A percentile compares a stretch with the other conserved stretches of the same genome.
Evolutionary conservation across 2,113 vertebrate species (phyloP).

Genomic region (Eclectus roratus): DNA sequence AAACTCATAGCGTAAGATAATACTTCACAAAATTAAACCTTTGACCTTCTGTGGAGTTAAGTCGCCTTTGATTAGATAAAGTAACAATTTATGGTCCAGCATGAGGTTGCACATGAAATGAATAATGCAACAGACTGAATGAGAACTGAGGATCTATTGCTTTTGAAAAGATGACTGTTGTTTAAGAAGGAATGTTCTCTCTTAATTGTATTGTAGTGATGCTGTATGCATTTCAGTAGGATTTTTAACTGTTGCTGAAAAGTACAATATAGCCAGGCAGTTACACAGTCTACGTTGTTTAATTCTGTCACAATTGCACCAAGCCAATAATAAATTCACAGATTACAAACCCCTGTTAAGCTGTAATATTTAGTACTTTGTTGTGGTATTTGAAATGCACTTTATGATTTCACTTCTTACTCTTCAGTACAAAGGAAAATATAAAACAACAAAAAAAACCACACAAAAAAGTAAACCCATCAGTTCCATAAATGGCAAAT

Average conservation of each 20-base stretch:
- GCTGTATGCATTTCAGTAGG: constrained; percentile 48
- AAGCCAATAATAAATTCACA: neutral
- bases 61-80: constrained; percentile 87
- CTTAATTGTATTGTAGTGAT: constrained; percentile 74
- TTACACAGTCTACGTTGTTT: constrained; percentile 8
- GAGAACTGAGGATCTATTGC: constrained; percentile 76
- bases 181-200: constrained; percentile 62
- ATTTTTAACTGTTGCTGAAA: constrained; percentile 67
- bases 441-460: neutral
- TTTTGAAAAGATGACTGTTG: constrained; percentile 78
- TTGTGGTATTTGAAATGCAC: neutral
- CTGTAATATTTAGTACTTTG: constrained; percentile 6
- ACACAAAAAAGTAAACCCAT: neutral
- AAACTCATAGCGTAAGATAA: constrained; percentile 86
- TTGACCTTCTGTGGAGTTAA: constrained; percentile 86
- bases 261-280: constrained; percentile 1
- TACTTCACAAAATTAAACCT: constrained; percentile 87
- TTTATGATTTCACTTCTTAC: neutral
- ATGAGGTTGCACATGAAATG: constrained; percentile 84
- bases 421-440: neutral
- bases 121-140: constrained; percentile 79
- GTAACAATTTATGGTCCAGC: constrained; percentile 85
- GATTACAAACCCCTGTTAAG: neutral
- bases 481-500: neutral
- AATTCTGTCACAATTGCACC: constrained; percentile 42